Conservation (phyloP, 2,113 vertebrate species). For the Pogona vitticeps region DNA sequence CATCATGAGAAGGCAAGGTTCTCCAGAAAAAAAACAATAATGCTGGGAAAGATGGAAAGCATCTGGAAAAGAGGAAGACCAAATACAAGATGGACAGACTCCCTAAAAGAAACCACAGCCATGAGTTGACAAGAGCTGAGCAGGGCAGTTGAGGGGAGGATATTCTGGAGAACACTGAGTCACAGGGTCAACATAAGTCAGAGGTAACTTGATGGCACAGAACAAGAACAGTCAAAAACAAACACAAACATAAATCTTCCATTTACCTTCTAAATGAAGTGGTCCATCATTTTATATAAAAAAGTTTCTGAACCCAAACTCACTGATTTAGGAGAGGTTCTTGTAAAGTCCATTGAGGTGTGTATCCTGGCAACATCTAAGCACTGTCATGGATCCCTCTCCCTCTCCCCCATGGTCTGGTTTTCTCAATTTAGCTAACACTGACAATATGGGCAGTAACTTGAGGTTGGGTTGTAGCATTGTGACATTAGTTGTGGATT, state of each 20-base stretch:
- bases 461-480: background rate
- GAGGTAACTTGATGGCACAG: background rate
- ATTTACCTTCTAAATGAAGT: background rate
- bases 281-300: background rate
- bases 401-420: background rate
- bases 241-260: background rate
- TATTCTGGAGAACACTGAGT: too few species aligned
- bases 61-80: too few species aligned
- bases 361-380: background rate
- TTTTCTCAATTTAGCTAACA: background rate
- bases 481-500: background rate
- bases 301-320: background rate
- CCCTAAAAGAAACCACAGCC: too few species aligned
- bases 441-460: background rate
- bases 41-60: too few species aligned
- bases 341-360: background rate
- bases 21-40: background rate
- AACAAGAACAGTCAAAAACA: background rate
- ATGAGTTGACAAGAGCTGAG: too few species aligned
- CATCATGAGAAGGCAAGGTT: too few species aligned
- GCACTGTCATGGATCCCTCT: background rate
- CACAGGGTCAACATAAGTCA: background rate
- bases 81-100: too few species aligned
- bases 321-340: background rate
- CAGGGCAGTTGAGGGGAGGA: too few species aligned